Base-by-base conservation (phyloP, 92 coral and sea anemone species). In the Siderastrea radians region DNA sequence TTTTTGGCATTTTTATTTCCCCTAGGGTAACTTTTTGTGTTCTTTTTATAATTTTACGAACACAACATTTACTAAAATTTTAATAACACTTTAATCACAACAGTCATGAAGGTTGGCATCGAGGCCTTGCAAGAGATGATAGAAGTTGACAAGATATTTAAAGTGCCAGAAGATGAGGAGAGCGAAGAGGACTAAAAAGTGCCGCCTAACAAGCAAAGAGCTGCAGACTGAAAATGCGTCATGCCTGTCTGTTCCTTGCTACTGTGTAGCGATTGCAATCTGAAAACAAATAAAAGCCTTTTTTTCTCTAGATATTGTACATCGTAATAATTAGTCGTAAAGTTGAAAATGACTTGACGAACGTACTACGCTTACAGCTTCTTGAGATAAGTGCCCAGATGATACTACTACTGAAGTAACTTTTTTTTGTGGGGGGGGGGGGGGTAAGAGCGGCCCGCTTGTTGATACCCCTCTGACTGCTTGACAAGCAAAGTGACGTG, bases 31-130 rank as follows among this genome's bases (percentile, higher is more conserved):
- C 19, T 1, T 65, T 19, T 65, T 26, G 1, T 65, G 16, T 9
- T 65, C 70, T 65, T 9, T 3, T 65, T n/a, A n/a, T n/a, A n/a
- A 65, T 65, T 65, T 65, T 65, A 65, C 16, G 70, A 65, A 64
- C 69, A 8, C 15, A 64, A 65, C 66, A 64, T 45, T 64, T 3
- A 64, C 69, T 64, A 64, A 1, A 64, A 64, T 64, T 64, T 64
- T 64, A 64, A 64, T 64, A 45, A 65, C 70, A 65, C 19, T 45
- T 65, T 65, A 65, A 65, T 45, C 70, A 65, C 70, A 65, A 65
- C 70, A 65, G 70, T 65, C 19, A 43, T 65, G 70, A 65, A 65
- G 70, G 70, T 65, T 65, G 70, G 70, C 70, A 65, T 65, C 70
- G 6, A 65, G 19, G 73, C 50, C n/a, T n/a, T n/a, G n/a, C n/a